phyloP scores from a whole-genome alignment of 2,888 invertebrate genomes.

The Anaspis maculata region DNA sequence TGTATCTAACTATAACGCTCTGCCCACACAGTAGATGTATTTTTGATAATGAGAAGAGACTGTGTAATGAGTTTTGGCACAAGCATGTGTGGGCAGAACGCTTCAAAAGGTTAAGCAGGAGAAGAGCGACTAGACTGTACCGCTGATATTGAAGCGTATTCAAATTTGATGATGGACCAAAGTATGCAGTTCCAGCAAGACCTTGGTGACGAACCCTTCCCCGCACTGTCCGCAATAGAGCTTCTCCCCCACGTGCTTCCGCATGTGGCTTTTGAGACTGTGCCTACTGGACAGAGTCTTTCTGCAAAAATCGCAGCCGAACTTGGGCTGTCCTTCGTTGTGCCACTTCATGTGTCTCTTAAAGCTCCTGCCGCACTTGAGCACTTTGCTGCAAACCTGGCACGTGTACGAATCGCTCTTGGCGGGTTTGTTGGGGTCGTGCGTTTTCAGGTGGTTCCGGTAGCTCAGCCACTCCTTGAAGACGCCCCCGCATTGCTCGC shows the following conservation, averaged over 20 bases:
- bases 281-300: not conserved
- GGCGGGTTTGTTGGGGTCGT: not conserved
- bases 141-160: no score
- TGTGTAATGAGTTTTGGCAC: no score
- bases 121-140: no score
- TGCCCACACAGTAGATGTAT: no score
- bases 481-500: not conserved
- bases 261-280: not conserved
- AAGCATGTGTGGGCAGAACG: no score
- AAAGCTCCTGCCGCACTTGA: not conserved
- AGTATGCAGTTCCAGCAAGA: not conserved
- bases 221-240: conserved; percentile 21
- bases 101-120: no score
- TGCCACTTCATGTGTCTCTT: not conserved
- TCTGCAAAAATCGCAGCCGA: not conserved
- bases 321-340: not conserved
- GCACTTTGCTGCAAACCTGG: not conserved
- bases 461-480: not conserved
- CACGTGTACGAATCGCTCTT: not conserved
- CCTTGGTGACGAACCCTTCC: conserved; percentile 26
- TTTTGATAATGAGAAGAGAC: no score
- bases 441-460: not conserved
- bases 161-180: not conserved
- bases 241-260: conserved; percentile 27
- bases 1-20: no score